Evolutionary conservation across 2,113 vertebrate genomes (phyloP), one percentile per base, ranked within the genome.

Genomic region (Pseudopodoces humilis): DNA sequence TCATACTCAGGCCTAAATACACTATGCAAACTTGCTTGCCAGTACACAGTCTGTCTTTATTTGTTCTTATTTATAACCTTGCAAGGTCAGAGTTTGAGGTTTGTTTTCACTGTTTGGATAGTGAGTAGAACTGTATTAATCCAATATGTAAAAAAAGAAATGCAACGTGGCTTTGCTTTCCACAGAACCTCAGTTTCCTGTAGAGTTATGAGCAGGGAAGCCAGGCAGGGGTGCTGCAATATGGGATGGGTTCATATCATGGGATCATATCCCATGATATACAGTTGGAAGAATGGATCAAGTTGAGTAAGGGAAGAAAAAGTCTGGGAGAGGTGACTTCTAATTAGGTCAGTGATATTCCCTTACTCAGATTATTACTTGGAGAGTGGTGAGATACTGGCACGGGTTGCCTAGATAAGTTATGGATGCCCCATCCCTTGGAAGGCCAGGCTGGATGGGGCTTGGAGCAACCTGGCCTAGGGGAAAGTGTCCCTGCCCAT

Each of bases 61-160:
- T 91, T 95, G 84, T 76, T 83, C 78, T 88, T 83, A 52, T 60
- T 92, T 75, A 68, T 82, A 70, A 60, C 68, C 39, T 78, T 86
- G 64, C 79, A 83, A 83, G 72, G 85, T 93, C 56, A 83, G 88
- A 55, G 33, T 83, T 71, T 75, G 68, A 92, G 13, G 46, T 90
- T 93, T 95, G 62, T 65, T 78, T 84, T 91, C 65, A 43, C 53
- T 90, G 82, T 87, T 85, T 85, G 79, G 28, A 76, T 31, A 87
- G 58, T 46, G 37, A 92, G 25, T 12, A 87, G 56, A 84, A 60
- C 15, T 68, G 33, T 69, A 68, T 52, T 39, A 75, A 83, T 82
- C 89, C 28, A 87, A 85, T 79, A 67, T 2, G 6, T 80, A 43
- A 63, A 39, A 39, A 77, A 50, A 39, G 9, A 83, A 93, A 72